A percentile compares a stretch with the other conserved stretches of the same genome.
Evolutionary conservation across 2,888 invertebrate genomes (phyloP).

Genomic region (Aporophyla lueneburgensis): DNA sequence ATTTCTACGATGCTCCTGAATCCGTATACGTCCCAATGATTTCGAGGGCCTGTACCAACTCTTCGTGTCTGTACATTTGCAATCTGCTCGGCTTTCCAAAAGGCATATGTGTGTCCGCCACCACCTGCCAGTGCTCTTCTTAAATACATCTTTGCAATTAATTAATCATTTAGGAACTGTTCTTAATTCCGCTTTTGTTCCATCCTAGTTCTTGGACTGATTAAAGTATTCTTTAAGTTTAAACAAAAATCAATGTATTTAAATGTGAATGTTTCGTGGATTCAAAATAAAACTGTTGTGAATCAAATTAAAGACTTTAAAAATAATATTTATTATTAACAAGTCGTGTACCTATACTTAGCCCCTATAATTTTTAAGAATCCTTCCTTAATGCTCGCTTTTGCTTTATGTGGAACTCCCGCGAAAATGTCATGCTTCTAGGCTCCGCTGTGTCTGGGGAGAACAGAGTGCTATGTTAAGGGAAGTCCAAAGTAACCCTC

Average conservation of each 20-base stretch:
- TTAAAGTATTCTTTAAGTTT: background rate
- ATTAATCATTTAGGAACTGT: background rate
- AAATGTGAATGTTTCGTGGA: background rate
- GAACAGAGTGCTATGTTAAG: no score
- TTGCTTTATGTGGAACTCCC: no score
- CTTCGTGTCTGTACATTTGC: conserved; percentile 36
- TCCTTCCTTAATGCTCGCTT: no score
- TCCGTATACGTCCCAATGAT: conserved; percentile 22
- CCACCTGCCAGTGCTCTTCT: conserved; percentile 36
- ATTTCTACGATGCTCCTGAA: background rate
- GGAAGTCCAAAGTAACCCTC: no score
- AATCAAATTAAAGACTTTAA: background rate
- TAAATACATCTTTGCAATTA: conserved; percentile 8
- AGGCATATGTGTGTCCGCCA: conserved; percentile 46
- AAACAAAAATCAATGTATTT: background rate
- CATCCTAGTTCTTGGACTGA: background rate
- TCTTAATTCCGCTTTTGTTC: background rate
- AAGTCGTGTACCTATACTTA: background rate
- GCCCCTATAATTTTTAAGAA: no score
- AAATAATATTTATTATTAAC: background rate
- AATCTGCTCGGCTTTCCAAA: conserved; percentile 32
- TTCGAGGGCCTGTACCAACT: conserved; percentile 31
- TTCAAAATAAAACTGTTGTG: background rate
- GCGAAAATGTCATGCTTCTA: no score
- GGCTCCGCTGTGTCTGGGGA: no score